These are phyloP conservation scores for Caiman crocodilus DNA, from an alignment of 2,797 vertebrate species.

Conservation along the genomic window DNA sequence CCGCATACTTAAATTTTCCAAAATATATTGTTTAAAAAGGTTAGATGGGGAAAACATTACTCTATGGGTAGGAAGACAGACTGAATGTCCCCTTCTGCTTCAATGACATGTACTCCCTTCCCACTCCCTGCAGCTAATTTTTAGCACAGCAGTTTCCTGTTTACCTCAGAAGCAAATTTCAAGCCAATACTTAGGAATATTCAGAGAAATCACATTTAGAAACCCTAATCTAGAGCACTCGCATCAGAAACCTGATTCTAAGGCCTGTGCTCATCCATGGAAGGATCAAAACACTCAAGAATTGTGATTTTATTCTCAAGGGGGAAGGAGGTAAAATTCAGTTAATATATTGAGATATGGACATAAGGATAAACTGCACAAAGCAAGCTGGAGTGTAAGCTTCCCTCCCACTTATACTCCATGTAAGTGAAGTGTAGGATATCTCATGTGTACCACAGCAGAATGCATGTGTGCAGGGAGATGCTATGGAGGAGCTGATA, in stretches of 20 bases:
- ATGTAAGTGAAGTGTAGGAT: no score
- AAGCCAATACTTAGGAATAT: accelerated
- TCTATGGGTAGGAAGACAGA: neutral
- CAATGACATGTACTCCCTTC: accelerated
- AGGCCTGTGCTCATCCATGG: accelerated
- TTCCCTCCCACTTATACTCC: no score
- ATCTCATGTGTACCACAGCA: no score
- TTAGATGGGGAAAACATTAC: neutral
- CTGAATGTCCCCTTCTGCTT: neutral
- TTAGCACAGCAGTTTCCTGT: accelerated
- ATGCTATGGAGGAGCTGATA: no score
- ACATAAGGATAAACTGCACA: no score
- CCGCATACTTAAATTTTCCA: accelerated
- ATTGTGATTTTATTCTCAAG: neutral
- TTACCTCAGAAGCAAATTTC: neutral
- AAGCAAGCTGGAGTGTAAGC: no score
- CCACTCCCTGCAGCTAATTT: accelerated
- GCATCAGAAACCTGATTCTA: neutral
- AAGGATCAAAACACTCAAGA: neutral
- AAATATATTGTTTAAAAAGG: neutral
- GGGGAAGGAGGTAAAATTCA: neutral
- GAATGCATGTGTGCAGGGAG: no score
- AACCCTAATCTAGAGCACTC: neutral
- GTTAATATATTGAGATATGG: neutral
- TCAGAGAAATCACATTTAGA: neutral